These are phyloP conservation scores for Pipistrellus nathusii DNA, from an alignment of 2,797 vertebrate species.

Conservation along the genomic window DNA sequence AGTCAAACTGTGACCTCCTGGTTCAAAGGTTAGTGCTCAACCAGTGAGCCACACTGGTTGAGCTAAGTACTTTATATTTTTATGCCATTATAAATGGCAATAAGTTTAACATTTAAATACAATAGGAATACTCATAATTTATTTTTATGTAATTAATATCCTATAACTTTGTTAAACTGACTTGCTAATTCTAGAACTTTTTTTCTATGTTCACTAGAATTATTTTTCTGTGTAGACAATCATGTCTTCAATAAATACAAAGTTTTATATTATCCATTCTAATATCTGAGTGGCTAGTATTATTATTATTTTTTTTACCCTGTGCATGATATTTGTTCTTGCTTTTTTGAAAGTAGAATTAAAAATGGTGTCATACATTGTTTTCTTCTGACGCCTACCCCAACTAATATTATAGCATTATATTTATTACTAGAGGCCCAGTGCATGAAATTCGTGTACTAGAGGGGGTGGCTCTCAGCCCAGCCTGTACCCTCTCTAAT, in stretches of 20 bases:
- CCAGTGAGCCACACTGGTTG: too few relatives aligned
- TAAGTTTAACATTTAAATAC: background rate
- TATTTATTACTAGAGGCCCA: background rate
- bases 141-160: background rate
- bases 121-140: background rate
- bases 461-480: too few relatives aligned
- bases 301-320: background rate
- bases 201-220: background rate
- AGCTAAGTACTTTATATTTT: background rate
- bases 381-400: background rate
- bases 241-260: background rate
- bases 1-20: too few relatives aligned
- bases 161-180: background rate
- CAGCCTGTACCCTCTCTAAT: too few relatives aligned
- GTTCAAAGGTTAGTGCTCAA: too few relatives aligned
- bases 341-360: constrained; percentile 13
- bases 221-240: background rate
- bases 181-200: background rate
- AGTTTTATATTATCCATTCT: background rate
- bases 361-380: background rate
- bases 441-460: too few relatives aligned
- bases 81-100: background rate
- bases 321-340: background rate
- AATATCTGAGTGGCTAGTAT: background rate
- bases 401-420: background rate